A percentile compares a stretch with the other conserved stretches of the same genome.
Evolutionary conservation across 1,140 invertebrate genomes (phyloP).

Genomic region (Lamellibrachia luymesi): DNA sequence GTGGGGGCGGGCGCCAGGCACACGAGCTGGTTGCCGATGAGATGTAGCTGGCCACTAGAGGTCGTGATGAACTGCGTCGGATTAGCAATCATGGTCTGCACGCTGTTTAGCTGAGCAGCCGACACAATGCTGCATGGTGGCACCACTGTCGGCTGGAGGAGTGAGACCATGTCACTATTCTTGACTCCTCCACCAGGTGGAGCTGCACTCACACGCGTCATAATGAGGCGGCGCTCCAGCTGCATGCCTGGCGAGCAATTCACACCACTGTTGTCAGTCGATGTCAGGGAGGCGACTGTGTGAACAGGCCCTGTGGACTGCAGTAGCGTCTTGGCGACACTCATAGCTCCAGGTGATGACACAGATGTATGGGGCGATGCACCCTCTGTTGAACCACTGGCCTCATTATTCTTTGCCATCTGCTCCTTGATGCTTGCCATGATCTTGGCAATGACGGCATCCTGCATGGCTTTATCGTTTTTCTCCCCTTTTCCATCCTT

Average conservation of each 20-base stretch:
- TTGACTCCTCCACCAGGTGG: background rate
- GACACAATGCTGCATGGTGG: background rate
- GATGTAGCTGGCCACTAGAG: background rate
- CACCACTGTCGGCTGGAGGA: background rate
- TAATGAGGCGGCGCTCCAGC: background rate
- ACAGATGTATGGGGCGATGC: background rate
- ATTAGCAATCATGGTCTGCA: background rate
- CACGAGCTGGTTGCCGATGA: background rate
- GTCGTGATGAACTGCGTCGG: background rate
- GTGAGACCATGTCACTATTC: background rate
- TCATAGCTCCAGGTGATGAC: background rate
- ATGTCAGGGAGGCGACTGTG: background rate
- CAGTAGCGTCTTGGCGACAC: background rate
- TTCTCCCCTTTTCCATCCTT: background rate
- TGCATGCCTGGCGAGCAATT: background rate
- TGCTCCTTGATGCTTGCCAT: background rate
- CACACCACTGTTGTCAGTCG: background rate
- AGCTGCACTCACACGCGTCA: background rate
- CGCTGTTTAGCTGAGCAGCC: background rate
- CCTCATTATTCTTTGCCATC: background rate
- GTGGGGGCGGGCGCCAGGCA: background rate
- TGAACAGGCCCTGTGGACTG: background rate
- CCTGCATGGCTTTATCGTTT: background rate
- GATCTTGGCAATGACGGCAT: background rate
- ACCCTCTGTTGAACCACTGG: background rate